Evolutionary conservation across 2,888 invertebrate species (phyloP), one percentile per base, ranked within the genome.

Genomic region (Villa cingulata): DNA sequence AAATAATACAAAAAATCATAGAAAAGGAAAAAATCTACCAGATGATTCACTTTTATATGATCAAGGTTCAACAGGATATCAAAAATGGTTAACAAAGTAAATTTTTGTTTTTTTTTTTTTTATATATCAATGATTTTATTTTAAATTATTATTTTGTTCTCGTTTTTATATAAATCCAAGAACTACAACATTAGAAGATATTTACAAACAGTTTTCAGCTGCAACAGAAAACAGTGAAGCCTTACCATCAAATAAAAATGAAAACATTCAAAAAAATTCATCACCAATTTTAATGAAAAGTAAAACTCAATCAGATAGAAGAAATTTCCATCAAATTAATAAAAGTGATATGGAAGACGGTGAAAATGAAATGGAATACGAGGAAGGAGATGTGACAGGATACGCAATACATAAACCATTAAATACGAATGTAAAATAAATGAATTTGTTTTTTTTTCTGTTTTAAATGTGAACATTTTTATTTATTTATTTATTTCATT

Each of bases 81-180:
- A 81, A 60, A 77, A 82, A 53, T 86, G 86, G 85, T 63, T 86
- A 34, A 70, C 78, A 40, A 83, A 80, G 85, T 85, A 70, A 70
- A 72, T 60, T 41, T 15, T 37, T 23, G 41, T 16, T 34, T 41
- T n/a, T 34, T 27, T 27, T 37, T 36, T 29, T 23, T 32, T 14
- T 43, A 37, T 32, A 18, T n/a, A n/a, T n/a, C n/a, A n/a, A 36
- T 41, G 41, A 4, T 23, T 23, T 23, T 23, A 23, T 23, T 4
- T 7, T 23, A 40, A 27, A 43, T 19, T 36, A 12, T 36, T 34
- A 40, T 32, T 41, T 43, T 59, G 7, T 29, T 29, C 12, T 9
- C 12, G 3, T 29, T 9, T 29, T 32, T 32, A 12, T 34, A n/a
- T n/a, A n/a, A 18, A 18, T 40, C 7, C 4, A 59, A 84, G 84